phyloP scores from a whole-genome alignment of 2,113 vertebrate genomes.

The Pseudorectes ferrugineus region DNA sequence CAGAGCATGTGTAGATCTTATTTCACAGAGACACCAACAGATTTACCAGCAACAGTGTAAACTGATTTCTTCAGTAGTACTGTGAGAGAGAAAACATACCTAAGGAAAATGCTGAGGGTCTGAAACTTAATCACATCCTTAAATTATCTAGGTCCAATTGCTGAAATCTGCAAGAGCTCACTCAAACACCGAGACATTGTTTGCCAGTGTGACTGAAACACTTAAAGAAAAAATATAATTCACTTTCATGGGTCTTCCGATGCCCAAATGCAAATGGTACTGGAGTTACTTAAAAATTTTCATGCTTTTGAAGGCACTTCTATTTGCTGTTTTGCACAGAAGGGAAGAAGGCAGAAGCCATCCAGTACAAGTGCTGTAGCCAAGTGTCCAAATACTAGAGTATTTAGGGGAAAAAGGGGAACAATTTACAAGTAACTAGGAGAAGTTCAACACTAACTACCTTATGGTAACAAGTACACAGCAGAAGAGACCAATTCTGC shows the following conservation, averaged over 20 bases:
- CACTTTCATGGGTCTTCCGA: not conserved
- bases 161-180: not conserved
- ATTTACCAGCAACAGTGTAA: not conserved
- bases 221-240: not conserved
- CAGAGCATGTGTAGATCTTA: not conserved
- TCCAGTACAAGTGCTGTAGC: not conserved
- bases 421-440: not conserved
- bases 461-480: not conserved
- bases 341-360: not conserved
- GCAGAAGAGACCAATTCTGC: not conserved
- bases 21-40: not conserved
- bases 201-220: not conserved
- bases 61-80: not conserved
- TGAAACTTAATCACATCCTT: not conserved
- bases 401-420: not conserved
- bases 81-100: not conserved
- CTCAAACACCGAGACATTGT: not conserved
- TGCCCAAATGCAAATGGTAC: not conserved
- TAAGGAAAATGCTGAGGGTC: not conserved
- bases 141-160: not conserved
- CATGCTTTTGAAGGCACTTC: not conserved
- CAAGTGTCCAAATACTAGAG: not conserved
- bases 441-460: not conserved
- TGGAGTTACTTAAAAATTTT: not conserved
- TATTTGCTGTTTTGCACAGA: not conserved